Evolutionary conservation across 2,797 vertebrate genomes (phyloP).

Genomic region (Varecia variegata): DNA sequence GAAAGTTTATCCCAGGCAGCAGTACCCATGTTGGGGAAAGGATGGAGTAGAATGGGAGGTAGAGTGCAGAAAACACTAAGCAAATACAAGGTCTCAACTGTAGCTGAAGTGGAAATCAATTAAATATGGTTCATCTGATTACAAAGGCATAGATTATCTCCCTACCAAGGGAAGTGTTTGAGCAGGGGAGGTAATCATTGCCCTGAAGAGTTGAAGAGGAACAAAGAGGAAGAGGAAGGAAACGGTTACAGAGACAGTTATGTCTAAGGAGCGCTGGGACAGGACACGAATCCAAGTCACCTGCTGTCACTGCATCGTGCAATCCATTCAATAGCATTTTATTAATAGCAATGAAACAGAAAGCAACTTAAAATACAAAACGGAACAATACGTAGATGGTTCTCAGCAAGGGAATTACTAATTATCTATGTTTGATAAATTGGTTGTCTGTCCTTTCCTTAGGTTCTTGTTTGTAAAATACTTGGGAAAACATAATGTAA

Average conservation of each 20-base stretch:
- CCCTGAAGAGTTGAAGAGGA: background rate
- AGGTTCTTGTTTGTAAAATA: slow-evolving; percentile 11
- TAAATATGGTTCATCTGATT: background rate
- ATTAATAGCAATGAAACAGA: background rate
- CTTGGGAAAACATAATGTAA: background rate
- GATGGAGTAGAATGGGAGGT: background rate
- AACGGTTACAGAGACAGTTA: background rate
- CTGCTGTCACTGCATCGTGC: background rate
- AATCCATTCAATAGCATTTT: background rate
- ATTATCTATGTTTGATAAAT: background rate
- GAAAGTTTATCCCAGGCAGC: slow-evolving; percentile 39
- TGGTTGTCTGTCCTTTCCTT: background rate
- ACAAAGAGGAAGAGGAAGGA: background rate
- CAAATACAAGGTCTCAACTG: background rate
- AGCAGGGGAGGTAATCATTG: background rate
- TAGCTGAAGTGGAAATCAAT: background rate
- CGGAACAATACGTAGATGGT: background rate
- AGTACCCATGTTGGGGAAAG: background rate
- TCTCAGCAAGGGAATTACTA: background rate
- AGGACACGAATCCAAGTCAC: background rate
- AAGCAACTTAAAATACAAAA: background rate
- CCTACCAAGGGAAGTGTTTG: background rate
- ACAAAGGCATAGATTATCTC: background rate
- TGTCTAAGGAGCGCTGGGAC: background rate
- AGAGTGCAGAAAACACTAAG: background rate